A percentile compares a stretch with the other conserved stretches of the same genome.
phyloP scores from a whole-genome alignment of 37 sponge, comb jelly and placozoan genomes.

The Sycon ciliatum region DNA sequence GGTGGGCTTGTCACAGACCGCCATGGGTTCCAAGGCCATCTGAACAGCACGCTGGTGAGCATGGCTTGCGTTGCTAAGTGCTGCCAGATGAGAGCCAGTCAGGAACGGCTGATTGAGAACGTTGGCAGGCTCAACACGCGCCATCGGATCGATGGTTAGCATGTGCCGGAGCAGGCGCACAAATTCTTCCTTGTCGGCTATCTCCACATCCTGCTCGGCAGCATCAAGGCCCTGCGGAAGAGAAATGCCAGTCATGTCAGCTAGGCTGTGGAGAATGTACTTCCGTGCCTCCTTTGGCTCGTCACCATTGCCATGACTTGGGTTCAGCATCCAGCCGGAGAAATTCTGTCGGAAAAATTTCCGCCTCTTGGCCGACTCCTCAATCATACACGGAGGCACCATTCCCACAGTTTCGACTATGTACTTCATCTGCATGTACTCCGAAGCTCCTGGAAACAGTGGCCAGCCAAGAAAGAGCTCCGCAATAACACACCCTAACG shows the following conservation, averaged over 20 bases:
- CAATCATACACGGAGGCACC: not conserved
- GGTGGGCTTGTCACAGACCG: too few species aligned
- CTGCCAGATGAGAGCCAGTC: too few species aligned
- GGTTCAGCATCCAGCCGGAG: not conserved
- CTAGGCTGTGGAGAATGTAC: slow-evolving; percentile 48
- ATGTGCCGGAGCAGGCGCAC: slow-evolving; percentile 42
- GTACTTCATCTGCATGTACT: slow-evolving; percentile 32
- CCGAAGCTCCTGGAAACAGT: slow-evolving; percentile 76
- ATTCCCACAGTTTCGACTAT: slow-evolving; percentile 9
- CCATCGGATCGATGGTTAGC: slow-evolving; percentile 65
- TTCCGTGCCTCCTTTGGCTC: slow-evolving; percentile 69
- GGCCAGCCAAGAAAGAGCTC: slow-evolving; percentile 92
- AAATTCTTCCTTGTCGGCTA: slow-evolving; percentile 36
- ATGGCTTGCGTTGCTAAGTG: too few species aligned
- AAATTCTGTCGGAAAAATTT: not conserved
- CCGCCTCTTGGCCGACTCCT: not conserved
- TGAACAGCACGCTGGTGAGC: too few species aligned
- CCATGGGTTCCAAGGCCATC: too few species aligned
- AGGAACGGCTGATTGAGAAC: too few species aligned
- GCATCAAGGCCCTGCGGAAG: not conserved
- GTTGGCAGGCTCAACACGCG: too few species aligned
- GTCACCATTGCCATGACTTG: too few species aligned
- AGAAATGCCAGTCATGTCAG: slow-evolving; percentile 27
- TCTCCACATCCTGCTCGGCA: not conserved
- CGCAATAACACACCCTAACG: slow-evolving; percentile 84